Conservation (phyloP, 2,888 invertebrate species). For the Spisula subtruncata region DNA sequence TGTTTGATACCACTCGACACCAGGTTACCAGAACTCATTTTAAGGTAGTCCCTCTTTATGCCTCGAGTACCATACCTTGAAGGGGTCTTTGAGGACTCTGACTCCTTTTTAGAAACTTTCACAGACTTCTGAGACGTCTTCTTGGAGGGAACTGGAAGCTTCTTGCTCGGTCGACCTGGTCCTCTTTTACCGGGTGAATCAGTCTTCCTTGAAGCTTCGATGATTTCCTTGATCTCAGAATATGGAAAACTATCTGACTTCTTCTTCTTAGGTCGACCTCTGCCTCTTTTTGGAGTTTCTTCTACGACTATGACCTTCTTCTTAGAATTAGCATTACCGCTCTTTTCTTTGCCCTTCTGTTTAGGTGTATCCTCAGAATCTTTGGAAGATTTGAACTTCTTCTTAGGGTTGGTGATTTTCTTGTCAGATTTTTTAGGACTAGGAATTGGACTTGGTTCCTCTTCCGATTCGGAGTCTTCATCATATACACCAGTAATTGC, state of each 20-base stretch:
- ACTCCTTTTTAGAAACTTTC: neutral
- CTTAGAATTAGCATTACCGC: neutral
- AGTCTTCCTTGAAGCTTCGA: slow-evolving; percentile 63
- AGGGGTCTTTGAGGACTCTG: slow-evolving; percentile 48
- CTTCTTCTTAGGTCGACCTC: slow-evolving; percentile 49
- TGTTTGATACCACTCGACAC: slow-evolving; percentile 47
- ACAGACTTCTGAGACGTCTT: neutral
- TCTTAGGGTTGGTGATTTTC: neutral
- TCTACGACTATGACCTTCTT: slow-evolving; percentile 34
- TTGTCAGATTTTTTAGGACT: slow-evolving; percentile 9
- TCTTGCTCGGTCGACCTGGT: slow-evolving; percentile 50
- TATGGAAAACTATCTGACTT: slow-evolving; percentile 65
- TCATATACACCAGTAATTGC: slow-evolving; percentile 25
- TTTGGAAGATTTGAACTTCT: slow-evolving; percentile 8
- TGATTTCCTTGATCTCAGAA: slow-evolving; percentile 71
- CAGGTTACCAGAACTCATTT: slow-evolving; percentile 62
- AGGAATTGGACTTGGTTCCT: slow-evolving; percentile 20
- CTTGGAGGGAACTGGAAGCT: slow-evolving; percentile 33
- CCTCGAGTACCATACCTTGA: slow-evolving; percentile 74
- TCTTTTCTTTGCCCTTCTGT: neutral
- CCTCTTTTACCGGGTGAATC: slow-evolving; percentile 53
- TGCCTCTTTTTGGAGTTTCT: slow-evolving; percentile 38
- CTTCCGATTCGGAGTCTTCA: slow-evolving; percentile 39
- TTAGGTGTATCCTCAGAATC: slow-evolving; percentile 24
- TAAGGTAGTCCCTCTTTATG: slow-evolving; percentile 67